Base-by-base conservation (phyloP, 1,140 invertebrate genomes). In the Leptonema lineaticorne region DNA sequence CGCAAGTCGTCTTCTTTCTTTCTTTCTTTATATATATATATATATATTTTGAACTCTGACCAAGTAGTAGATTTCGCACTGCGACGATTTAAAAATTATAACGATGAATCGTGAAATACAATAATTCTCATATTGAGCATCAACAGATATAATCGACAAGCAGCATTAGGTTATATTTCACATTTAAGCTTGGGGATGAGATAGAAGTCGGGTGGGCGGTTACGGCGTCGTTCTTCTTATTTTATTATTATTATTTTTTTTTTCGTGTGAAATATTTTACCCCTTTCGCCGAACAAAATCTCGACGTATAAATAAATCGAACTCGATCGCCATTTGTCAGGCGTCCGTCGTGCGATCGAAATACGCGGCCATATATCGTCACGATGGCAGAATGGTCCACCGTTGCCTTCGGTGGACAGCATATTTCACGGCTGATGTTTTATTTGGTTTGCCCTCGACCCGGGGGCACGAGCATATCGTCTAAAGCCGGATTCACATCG, bases 351-450 rank as follows among this genome's bases (percentile, higher is more conserved):
- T 0, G 8, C 46, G 46, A 18, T 24, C 46, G 46, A 48, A 28
- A 27, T 30, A 22, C 16, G 30, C 57, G 27, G 27, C 57, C 57
- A 59, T 59, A 60, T 60, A 60, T 60, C 20, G 8, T 18, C 41
- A n/a, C 8, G 29, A 28, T 28, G 33, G 59, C 33, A 22, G 33
- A 18, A 29, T 3, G 27, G 28, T 7, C 14, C 46, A 24, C 53
- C 20, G 11, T 20, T 16, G 18, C 2, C 29, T 8, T 5, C 22
- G 58, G 28, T 62, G 58, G 58, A 62, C 58, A 62, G 62, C 62
- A 64, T 64, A 64, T 64, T 64, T 64, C 62, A 64, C 45, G 59
- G 62, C 59, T 27, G 59, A 63, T 22, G 59, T 63, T 63, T 63
- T 63, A 63, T 63, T 63, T 37, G 59, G 33, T 37, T 33, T 60